Evolutionary conservation across 2,888 invertebrate genomes (phyloP).

Genomic region (Seira sanloemensis): DNA sequence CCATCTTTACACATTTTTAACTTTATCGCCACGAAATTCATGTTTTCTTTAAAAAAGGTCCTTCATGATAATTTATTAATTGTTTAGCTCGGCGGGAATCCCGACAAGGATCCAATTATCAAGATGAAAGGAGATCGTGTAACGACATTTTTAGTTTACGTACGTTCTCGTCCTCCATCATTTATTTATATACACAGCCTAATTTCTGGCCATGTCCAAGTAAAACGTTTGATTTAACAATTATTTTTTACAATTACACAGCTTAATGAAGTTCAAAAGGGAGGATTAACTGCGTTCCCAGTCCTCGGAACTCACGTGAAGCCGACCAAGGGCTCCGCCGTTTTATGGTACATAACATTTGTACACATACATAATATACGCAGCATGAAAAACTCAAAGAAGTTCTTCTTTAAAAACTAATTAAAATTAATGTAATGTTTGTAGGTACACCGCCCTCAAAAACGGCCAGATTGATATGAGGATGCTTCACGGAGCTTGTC

Average conservation of each 20-base stretch:
- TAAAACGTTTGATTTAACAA: background rate
- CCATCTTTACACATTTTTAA: too few species aligned
- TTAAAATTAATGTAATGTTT: too few species aligned
- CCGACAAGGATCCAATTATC: conserved; percentile 62
- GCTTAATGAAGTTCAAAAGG: conserved; percentile 73
- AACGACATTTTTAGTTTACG: conserved; percentile 71
- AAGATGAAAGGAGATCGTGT: conserved; percentile 72
- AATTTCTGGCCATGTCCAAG: too few species aligned
- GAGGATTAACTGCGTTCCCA: conserved; percentile 74
- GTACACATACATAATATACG: too few species aligned
- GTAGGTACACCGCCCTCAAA: conserved; percentile 75
- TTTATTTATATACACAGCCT: too few species aligned
- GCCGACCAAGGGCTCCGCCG: conserved; percentile 75
- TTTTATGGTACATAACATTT: conserved; percentile 77
- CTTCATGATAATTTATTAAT: too few species aligned
- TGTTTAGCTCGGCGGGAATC: conserved; percentile 64
- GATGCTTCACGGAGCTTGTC: conserved; percentile 77
- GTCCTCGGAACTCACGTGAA: conserved; percentile 73
- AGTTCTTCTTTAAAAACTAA: too few species aligned
- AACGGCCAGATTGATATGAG: conserved; percentile 76
- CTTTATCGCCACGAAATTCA: conserved; percentile 8
- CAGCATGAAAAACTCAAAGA: too few species aligned
- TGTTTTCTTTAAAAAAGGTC: too few species aligned
- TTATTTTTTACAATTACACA: conserved; percentile 28
- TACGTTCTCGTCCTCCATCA: conserved; percentile 37